Evolutionary conservation across 1,140 invertebrate species (phyloP).

Genomic region (Globodera rostochiensis): DNA sequence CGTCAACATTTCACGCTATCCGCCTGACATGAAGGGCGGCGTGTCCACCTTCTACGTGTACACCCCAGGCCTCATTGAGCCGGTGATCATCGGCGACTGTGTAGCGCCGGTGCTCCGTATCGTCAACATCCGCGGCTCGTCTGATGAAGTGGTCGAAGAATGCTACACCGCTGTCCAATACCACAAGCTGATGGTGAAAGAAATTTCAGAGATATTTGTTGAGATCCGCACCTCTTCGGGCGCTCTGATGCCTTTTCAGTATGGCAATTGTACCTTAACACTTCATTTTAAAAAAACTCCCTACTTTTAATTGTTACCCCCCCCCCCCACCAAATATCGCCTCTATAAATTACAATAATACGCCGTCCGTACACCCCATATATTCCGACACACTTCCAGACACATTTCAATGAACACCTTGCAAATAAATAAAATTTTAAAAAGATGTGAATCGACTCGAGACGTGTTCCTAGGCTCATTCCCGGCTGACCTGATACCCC

Average conservation of each 20-base stretch:
- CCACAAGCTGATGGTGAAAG: constrained; percentile 23
- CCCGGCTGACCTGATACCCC: background rate
- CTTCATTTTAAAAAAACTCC: constrained; percentile 12
- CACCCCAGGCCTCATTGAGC: constrained; percentile 38
- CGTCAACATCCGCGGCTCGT: constrained; percentile 17
- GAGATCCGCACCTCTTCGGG: constrained; percentile 24
- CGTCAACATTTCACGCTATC: background rate
- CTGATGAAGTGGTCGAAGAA: constrained; percentile 28
- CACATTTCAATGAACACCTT: constrained; percentile 8
- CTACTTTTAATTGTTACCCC: background rate
- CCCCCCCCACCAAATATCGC: too few species aligned
- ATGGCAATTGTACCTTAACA: constrained; percentile 8
- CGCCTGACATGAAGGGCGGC: constrained; percentile 15
- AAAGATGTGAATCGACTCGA: background rate
- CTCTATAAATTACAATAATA: background rate
- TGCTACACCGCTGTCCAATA: constrained; percentile 20
- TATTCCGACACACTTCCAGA: background rate
- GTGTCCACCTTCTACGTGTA: constrained; percentile 32
- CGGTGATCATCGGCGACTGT: constrained; percentile 28
- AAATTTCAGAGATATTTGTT: constrained; percentile 22
- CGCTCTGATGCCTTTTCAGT: constrained; percentile 6
- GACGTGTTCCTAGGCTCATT: background rate
- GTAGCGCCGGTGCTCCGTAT: constrained; percentile 33
- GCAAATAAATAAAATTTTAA: constrained; percentile 26
- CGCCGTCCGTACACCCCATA: too few species aligned